phyloP scores from a whole-genome alignment of 2,797 vertebrate genomes.

The Lophius americanus region DNA sequence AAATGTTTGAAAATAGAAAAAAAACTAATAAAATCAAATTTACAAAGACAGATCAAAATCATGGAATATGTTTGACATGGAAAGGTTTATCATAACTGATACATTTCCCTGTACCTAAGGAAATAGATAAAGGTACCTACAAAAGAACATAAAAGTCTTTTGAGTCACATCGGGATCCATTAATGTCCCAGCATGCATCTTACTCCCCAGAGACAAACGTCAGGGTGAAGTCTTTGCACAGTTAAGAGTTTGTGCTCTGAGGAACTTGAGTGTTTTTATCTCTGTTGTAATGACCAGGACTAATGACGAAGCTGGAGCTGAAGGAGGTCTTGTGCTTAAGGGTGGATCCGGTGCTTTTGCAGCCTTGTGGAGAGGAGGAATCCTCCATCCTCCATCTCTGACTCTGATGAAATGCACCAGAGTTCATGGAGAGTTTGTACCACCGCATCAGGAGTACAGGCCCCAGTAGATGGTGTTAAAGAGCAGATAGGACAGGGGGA shows the following conservation, averaged over 20 bases:
- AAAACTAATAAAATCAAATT: background rate
- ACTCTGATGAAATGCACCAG: background rate
- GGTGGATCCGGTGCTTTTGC: background rate
- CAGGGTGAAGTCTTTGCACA: background rate
- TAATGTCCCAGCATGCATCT: background rate
- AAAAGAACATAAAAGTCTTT: background rate
- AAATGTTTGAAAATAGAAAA: conserved; percentile 5
- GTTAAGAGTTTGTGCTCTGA: background rate
- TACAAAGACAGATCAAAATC: background rate
- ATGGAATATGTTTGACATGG: background rate
- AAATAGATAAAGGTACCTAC: background rate
- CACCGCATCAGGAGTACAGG: conserved; percentile 84
- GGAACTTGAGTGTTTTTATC: background rate
- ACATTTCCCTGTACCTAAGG: background rate
- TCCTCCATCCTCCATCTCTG: conserved; percentile 1
- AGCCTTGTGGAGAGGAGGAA: background rate
- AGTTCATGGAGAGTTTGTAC: background rate
- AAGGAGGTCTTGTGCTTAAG: conserved; percentile 3
- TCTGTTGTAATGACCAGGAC: background rate
- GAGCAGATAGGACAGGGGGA: conserved; percentile 89
- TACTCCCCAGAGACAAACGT: background rate
- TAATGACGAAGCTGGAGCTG: background rate
- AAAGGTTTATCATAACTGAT: background rate
- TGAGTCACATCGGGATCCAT: background rate
- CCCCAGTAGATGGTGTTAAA: conserved; percentile 95